Percentiles rank a stretch among this genome's conserved stretches.
Evolutionary conservation across 35 echinoderm and acorn worm species (phyloP).

Genomic region (Heliocidaris tuberculata): DNA sequence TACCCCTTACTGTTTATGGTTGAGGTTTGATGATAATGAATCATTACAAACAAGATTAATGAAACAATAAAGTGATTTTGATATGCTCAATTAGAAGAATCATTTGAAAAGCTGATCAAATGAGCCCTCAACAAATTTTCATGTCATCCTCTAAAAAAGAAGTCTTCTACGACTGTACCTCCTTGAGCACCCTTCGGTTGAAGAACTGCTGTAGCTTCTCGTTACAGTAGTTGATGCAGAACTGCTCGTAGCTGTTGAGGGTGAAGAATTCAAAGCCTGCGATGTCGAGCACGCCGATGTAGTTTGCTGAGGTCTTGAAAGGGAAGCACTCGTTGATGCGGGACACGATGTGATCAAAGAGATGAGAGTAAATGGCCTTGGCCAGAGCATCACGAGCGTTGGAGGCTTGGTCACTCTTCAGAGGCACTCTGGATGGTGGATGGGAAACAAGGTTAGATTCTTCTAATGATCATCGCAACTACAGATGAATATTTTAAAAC

Average conservation of each 20-base stretch:
- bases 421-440: slow-evolving; percentile 77
- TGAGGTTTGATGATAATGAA: no score
- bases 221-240: slow-evolving; percentile 99
- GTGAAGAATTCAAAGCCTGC: slow-evolving; percentile 99
- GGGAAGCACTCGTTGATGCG: slow-evolving; percentile 97
- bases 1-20: no score
- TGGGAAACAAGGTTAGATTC: neutral
- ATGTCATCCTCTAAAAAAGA: neutral
- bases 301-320: slow-evolving; percentile 75
- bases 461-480: neutral
- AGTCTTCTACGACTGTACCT: slow-evolving; percentile 52
- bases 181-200: slow-evolving; percentile 91
- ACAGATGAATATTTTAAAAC: neutral
- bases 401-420: slow-evolving; percentile 69
- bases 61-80: no score
- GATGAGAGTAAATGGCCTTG: slow-evolving; percentile 88
- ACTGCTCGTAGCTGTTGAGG: slow-evolving; percentile 98
- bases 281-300: slow-evolving; percentile 95
- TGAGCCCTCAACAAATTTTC: neutral
- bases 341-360: slow-evolving; percentile 89
- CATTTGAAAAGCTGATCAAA: no score
- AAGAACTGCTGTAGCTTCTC: slow-evolving; percentile 99
- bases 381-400: slow-evolving; percentile 90
- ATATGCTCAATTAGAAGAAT: no score
- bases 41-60: no score